Base-by-base conservation (phyloP, 1,140 invertebrate genomes). In the Megathymus violae region DNA sequence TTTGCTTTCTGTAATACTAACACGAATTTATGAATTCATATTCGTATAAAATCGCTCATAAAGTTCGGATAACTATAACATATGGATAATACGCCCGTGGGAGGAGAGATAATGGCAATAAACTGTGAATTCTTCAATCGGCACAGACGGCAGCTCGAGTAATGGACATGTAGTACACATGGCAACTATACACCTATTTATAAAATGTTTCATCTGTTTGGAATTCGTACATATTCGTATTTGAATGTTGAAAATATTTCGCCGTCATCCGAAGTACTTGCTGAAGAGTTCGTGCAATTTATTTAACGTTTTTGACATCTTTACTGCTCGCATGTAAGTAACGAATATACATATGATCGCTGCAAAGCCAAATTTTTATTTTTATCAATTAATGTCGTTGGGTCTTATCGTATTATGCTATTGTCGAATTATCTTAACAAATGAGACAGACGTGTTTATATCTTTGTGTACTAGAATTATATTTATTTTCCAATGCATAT, bases 181-280 rank as follows among this genome's bases (percentile, higher is more conserved):
- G 19, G n/a, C 19, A 22, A 13, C 10, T 2, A 69, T 66, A 52
- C 22, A 69, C 64, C 64, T 22, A 69, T 1, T 46, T 52, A 59
- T 56, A 80, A 71, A 31, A 31, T 31, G 27, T 31, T 3, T 31
- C 27, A 31, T 31, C 27, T 4, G 3, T 3, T 31, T 7, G 27
- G 27, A 31, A 31, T 31, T 31, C 27, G 9, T 31, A 31, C 27
- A 7, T 31, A 31, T 31, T 31, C 27, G 27, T 31, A 31, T 31
- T 31, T 31, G 4, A 31, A 31, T 1, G 27, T 31, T 31, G 9
- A 31, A 31, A 31, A 31, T 31, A 31, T 31, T 31, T 31, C 9
- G 27, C 4, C 27, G 27, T 31, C 27, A 31, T 31, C 27, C 3
- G 4, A 22, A 22, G 2, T 5, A 22, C 19, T 22, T 22, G 19